These are phyloP conservation scores for Habroteleia sp. DNA, from an alignment of 2,888 invertebrate genomes.

Conservation along the genomic window DNA sequence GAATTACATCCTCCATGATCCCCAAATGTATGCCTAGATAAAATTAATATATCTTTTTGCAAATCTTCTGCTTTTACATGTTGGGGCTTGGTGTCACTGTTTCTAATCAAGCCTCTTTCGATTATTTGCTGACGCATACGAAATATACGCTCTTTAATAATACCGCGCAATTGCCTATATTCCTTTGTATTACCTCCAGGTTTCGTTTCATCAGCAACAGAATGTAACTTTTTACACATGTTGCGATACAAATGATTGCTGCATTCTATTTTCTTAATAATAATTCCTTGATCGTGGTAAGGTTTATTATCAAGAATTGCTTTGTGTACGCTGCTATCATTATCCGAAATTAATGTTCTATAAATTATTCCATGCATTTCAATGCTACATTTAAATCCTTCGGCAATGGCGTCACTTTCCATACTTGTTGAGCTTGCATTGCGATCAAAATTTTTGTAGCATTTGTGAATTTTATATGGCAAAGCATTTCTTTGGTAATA, in stretches of 20 bases:
- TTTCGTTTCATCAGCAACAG: constrained; percentile 1
- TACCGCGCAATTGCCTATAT: neutral
- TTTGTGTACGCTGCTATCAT: constrained; percentile 49
- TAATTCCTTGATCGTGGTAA: constrained; percentile 36
- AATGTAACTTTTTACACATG: constrained; percentile 16
- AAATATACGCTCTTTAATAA: constrained; percentile 1
- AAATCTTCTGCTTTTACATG: constrained; percentile 7
- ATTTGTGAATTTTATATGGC: constrained; percentile 19
- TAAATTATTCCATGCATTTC: constrained; percentile 40
- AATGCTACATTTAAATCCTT: constrained; percentile 25
- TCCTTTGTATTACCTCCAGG: neutral
- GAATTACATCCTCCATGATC: constrained; percentile 53
- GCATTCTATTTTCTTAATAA: constrained; percentile 50
- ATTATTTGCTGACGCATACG: neutral
- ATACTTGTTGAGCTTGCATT: constrained; percentile 28
- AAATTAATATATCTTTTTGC: constrained; percentile 56
- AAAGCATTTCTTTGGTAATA: constrained; percentile 12
- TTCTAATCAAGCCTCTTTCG: neutral
- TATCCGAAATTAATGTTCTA: constrained; percentile 38
- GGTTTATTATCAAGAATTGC: constrained; percentile 34
- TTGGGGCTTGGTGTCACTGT: neutral
- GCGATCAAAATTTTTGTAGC: constrained; percentile 66
- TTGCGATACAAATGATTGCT: constrained; percentile 52
- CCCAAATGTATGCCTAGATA: constrained; percentile 61
- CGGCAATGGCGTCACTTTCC: constrained; percentile 24